A percentile compares a stretch with the other conserved stretches of the same genome.
These are phyloP conservation scores for Drosophila mimetica DNA, from an alignment of 2,888 invertebrate species.

Conservation along the genomic window DNA sequence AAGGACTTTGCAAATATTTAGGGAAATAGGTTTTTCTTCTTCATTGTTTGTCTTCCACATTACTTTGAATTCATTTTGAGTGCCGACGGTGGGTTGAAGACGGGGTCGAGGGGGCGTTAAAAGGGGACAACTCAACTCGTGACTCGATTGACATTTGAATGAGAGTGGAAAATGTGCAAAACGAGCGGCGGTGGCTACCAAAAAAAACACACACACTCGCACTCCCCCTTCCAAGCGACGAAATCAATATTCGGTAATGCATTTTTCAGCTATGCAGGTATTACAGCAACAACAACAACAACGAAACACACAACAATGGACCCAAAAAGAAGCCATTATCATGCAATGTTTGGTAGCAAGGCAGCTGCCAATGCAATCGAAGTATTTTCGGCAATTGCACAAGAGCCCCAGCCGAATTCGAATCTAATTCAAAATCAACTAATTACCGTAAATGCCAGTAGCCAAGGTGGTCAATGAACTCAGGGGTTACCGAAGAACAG, in stretches of 20 bases:
- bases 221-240: slow-evolving; percentile 19
- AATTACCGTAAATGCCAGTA: slow-evolving; percentile 52
- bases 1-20: slow-evolving; percentile 49
- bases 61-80: slow-evolving; percentile 47
- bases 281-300: slow-evolving; percentile 45
- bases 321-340: slow-evolving; percentile 57
- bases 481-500: not conserved
- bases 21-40: slow-evolving; percentile 61
- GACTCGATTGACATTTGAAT: slow-evolving; percentile 79
- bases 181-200: slow-evolving; percentile 54
- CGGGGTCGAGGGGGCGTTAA: slow-evolving; percentile 3
- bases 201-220: slow-evolving; percentile 13
- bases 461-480: slow-evolving; percentile 44
- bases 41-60: slow-evolving; percentile 45
- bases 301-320: slow-evolving; percentile 30
- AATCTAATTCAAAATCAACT: slow-evolving; percentile 38
- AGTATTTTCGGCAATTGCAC: slow-evolving; percentile 50
- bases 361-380: slow-evolving; percentile 41
- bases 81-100: slow-evolving; percentile 15
- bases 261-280: slow-evolving; percentile 60
- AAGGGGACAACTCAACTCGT: slow-evolving; percentile 58
- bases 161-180: slow-evolving; percentile 72
- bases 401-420: slow-evolving; percentile 28
- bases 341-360: slow-evolving; percentile 52
- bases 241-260: slow-evolving; percentile 75